Evolutionary conservation across 2,797 vertebrate genomes (phyloP).

Genomic region (Spinus olivaceus): DNA sequence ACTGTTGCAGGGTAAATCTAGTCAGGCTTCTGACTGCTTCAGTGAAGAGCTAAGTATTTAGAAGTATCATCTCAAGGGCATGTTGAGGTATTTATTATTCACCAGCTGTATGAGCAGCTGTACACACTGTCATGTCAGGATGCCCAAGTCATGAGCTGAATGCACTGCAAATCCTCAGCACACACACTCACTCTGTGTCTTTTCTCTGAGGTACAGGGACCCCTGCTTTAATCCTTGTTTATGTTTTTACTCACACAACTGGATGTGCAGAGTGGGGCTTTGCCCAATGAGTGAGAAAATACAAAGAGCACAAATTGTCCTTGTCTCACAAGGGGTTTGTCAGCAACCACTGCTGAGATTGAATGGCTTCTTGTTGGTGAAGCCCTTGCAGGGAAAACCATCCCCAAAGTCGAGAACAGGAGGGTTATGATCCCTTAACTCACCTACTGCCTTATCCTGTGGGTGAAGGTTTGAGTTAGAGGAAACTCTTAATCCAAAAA

Average conservation of each 20-base stretch:
- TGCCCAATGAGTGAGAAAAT: neutral
- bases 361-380: neutral
- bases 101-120: neutral
- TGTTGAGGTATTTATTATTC: neutral
- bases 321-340: neutral
- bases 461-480: neutral
- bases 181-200: fast-evolving
- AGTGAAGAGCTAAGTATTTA: neutral
- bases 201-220: neutral
- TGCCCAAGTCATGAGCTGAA: fast-evolving
- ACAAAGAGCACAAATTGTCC: neutral
- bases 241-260: neutral
- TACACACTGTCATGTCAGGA: neutral
- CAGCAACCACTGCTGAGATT: neutral
- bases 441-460: neutral
- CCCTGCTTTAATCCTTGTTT: neutral
- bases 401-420: neutral
- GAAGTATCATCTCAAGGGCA: neutral
- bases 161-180: neutral
- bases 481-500: neutral
- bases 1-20: neutral
- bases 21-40: neutral
- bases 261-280: neutral
- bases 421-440: neutral
- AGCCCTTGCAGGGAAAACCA: neutral